phyloP scores from a whole-genome alignment of 2,888 invertebrate species.

The Odontocolon sp. region DNA sequence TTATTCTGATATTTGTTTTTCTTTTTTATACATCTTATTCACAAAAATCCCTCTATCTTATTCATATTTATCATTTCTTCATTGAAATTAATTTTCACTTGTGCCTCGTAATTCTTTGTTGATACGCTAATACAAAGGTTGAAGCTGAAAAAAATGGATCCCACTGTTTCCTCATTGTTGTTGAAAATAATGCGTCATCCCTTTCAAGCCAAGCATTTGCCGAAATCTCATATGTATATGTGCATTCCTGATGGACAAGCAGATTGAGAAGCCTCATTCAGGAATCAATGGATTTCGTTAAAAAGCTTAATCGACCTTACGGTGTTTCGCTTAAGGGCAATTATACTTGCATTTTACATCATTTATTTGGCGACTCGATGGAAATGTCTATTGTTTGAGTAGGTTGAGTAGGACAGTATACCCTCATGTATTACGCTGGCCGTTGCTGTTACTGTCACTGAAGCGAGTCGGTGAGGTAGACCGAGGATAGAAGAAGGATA shows the following conservation, averaged over 20 bases:
- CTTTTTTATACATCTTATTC: not conserved
- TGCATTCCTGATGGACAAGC: not conserved
- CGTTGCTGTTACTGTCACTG: slow-evolving; percentile 3
- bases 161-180: not conserved
- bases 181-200: not conserved
- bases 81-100: slow-evolving; percentile 52
- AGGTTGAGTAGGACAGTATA: slow-evolving; percentile 13
- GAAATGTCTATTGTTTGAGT: slow-evolving; percentile 21
- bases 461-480: slow-evolving; percentile 15
- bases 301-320: slow-evolving; percentile 18
- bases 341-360: slow-evolving; percentile 19
- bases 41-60: slow-evolving; percentile 7
- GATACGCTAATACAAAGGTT: not conserved
- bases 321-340: slow-evolving; percentile 5
- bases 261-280: not conserved
- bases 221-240: not conserved
- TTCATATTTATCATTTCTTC: slow-evolving; percentile 28
- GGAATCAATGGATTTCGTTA: not conserved
- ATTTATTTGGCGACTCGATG: slow-evolving; percentile 27
- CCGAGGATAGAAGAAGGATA: slow-evolving; percentile 17
- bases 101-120: not conserved
- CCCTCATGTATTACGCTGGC: slow-evolving; percentile 13
- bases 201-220: not conserved
- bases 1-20: slow-evolving; percentile 8
- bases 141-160: too few species aligned